A percentile compares a stretch with the other conserved stretches of the same genome.
Conservation (phyloP, 2,888 invertebrate species). For the Cheilosia variabilis region DNA sequence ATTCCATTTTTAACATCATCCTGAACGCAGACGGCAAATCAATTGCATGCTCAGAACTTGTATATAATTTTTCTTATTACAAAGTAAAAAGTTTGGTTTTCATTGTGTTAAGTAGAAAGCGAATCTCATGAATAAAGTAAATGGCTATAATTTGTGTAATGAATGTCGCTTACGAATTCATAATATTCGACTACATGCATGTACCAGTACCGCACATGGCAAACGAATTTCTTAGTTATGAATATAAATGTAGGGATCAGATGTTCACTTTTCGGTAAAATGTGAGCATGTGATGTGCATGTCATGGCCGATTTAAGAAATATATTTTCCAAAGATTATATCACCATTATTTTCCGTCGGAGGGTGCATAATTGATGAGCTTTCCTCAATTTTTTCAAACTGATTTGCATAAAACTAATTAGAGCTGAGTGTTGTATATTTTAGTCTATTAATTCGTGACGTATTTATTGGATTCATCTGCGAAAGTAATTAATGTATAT, state of each 20-base stretch:
- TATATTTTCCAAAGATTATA: constrained; percentile 31
- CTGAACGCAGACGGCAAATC: no score
- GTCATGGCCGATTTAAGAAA: constrained; percentile 27
- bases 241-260: constrained; percentile 25
- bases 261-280: constrained; percentile 22
- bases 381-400: constrained; percentile 9
- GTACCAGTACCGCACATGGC: neutral
- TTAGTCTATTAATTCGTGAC: constrained; percentile 6
- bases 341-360: constrained; percentile 26
- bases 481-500: neutral
- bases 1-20: no score
- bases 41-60: no score
- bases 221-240: constrained; percentile 34
- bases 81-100: no score
- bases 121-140: no score
- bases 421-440: constrained; percentile 11
- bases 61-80: no score
- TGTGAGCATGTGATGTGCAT: constrained; percentile 25
- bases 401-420: constrained; percentile 30
- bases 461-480: constrained; percentile 7
- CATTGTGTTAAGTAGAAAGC: no score
- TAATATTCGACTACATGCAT: constrained; percentile 7
- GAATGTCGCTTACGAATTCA: neutral
- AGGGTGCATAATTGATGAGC: constrained; percentile 41
- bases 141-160: no score